These are phyloP conservation scores for Anguilla rostrata DNA, from an alignment of 2,113 vertebrate species.

Conservation along the genomic window DNA sequence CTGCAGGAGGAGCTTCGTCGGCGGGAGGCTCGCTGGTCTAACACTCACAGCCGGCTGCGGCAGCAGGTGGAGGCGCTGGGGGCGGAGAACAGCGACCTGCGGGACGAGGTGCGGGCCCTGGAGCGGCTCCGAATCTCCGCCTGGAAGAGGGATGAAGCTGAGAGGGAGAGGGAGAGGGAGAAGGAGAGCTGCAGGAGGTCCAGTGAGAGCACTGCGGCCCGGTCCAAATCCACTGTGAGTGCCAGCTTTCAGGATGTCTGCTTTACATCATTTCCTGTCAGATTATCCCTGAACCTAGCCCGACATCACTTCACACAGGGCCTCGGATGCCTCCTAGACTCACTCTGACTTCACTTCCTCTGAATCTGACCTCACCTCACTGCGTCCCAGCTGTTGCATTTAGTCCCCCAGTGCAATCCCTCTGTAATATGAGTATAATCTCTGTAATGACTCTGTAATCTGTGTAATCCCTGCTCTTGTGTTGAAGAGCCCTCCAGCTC, in stretches of 20 bases:
- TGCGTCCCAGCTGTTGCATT: too few relatives aligned
- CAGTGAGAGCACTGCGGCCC: constrained; percentile 41
- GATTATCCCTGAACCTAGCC: not conserved
- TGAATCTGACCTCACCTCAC: too few relatives aligned
- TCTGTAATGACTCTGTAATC: not conserved
- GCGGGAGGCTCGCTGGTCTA: constrained; percentile 86
- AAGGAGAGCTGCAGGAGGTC: constrained; percentile 44
- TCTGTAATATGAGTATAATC: not conserved
- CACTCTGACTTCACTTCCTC: not conserved
- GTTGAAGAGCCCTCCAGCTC: constrained; percentile 66
- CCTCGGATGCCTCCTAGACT: not conserved
- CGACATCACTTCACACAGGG: not conserved
- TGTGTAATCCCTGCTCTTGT: constrained; percentile 23
- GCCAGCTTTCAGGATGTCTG: not conserved
- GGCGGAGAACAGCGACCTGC: constrained; percentile 79
- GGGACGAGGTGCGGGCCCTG: constrained; percentile 81
- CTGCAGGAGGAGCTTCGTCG: constrained; percentile 87
- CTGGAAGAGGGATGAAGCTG: constrained; percentile 77
- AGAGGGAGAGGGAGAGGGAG: constrained; percentile 46
- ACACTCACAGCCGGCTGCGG: constrained; percentile 76
- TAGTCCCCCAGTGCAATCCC: not conserved
- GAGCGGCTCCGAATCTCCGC: constrained; percentile 83
- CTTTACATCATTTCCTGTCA: not conserved
- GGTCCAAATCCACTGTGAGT: constrained; percentile 65
- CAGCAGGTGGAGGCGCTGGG: constrained; percentile 83